These are phyloP conservation scores for Apotomis turbidana DNA, from an alignment of 2,888 invertebrate species.

Conservation along the genomic window DNA sequence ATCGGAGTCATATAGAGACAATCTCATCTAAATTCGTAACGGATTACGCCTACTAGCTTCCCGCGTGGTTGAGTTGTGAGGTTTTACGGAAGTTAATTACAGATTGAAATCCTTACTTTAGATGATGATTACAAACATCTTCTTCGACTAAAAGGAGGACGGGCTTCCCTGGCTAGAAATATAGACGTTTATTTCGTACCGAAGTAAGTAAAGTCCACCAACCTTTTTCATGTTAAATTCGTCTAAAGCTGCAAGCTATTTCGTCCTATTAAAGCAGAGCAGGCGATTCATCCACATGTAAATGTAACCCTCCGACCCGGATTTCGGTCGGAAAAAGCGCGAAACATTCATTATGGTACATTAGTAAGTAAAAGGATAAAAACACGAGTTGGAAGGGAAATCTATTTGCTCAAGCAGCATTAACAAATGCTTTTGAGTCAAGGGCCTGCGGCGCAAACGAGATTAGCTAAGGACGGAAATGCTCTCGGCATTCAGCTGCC, in stretches of 20 bases:
- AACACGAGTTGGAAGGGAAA: conserved; percentile 33
- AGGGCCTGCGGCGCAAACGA: conserved; percentile 25
- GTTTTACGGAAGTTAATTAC: conserved; percentile 9
- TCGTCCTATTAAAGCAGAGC: conserved; percentile 15
- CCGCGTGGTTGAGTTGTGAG: neutral
- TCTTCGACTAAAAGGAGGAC: neutral
- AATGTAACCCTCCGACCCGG: conserved; percentile 29
- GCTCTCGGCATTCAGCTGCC: conserved; percentile 20
- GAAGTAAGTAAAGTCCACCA: conserved; percentile 6
- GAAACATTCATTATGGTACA: conserved; percentile 30
- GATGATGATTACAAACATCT: neutral
- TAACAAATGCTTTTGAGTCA: conserved; percentile 32
- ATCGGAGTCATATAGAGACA: conserved; percentile 17
- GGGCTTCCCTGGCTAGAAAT: neutral
- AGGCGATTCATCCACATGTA: conserved; percentile 31
- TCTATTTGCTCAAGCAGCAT: conserved; percentile 36
- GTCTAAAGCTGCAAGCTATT: conserved; percentile 26
- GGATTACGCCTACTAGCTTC: conserved; percentile 10
- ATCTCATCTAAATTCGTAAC: conserved; percentile 33
- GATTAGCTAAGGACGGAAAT: conserved; percentile 26
- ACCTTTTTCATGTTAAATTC: conserved; percentile 29
- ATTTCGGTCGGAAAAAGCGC: conserved; percentile 24
- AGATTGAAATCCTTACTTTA: conserved; percentile 3
- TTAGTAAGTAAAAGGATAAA: conserved; percentile 30
- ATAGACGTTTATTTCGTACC: neutral